Base-by-base conservation (phyloP, 2,113 vertebrate species). In the Menura novaehollandiae region DNA sequence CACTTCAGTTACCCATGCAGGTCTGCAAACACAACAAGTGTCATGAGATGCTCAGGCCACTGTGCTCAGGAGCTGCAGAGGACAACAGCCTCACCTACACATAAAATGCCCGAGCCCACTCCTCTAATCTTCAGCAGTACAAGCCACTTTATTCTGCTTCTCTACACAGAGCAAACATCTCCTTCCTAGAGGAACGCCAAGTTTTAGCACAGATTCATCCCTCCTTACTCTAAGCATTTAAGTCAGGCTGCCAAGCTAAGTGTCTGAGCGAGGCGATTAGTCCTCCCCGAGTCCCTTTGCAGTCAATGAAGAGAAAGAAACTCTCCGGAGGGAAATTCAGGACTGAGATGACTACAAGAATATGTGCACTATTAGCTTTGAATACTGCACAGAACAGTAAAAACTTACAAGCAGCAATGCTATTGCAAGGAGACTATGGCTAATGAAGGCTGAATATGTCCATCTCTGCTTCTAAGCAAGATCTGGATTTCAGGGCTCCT, bases 381-480 rank as follows among this genome's bases (percentile, higher is more conserved):
- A 88, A 88, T 83, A 87, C 79, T 85, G 86, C 60, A 82, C 91
- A 97, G 83, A 97, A 91, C 28, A 63, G 35, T 68, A 88, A 85
- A 93, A 95, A 87, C 80, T 93, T 87, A 59, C 24, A 94, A 95
- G 94, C 69, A 96, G 88, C 26, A 5, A 68, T 10, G 37, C 22
- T 60, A 55, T 10, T 2, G 2, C 20, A 35, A n/a, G 59, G 63
- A 51, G 87, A 66, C 6, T 27, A 46, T 13, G 18, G 72, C 20
- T 80, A 84, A 77, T 9, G 37, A 92, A 76, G 75, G 44, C 53
- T 86, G 77, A 77, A 23, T 63, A 49, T 92, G 88, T 95, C 91
- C 95, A 95, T 67, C 84, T 74, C 97, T 91, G 86, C 91, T 97
- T 96, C 94, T 89, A 95, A 90, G 75, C 58, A 20, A 96, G 87